Percentiles rank a stretch among this genome's conserved stretches.
Evolutionary conservation across 2,888 invertebrate species (phyloP).

Genomic region (Hirtodrosophila cameraria): DNA sequence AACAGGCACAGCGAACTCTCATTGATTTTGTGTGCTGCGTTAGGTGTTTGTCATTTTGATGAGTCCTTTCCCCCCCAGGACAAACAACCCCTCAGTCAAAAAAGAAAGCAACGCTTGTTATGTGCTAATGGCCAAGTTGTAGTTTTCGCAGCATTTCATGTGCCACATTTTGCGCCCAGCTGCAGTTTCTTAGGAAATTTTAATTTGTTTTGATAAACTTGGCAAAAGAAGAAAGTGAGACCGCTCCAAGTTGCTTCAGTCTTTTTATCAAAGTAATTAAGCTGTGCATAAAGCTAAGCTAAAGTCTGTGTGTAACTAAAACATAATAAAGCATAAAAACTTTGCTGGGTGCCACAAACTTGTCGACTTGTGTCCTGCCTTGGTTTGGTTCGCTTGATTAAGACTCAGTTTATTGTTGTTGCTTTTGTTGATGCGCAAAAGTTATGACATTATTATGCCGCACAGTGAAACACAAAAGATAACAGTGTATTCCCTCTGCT

Average conservation of each 20-base stretch:
- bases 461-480: not conserved
- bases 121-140: constrained; percentile 32
- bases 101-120: constrained; percentile 20
- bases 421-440: constrained; percentile 8
- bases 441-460: constrained; percentile 17
- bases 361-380: constrained; percentile 1
- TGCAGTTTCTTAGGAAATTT: constrained; percentile 22
- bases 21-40: constrained; percentile 44
- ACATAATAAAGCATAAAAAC: constrained; percentile 50
- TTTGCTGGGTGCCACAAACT: constrained; percentile 35
- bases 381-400: constrained; percentile 51
- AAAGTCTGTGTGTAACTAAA: constrained; percentile 34
- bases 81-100: not conserved
- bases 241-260: constrained; percentile 7
- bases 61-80: too few relatives aligned
- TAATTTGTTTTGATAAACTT: constrained; percentile 47
- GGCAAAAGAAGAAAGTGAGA: not conserved
- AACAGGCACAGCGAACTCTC: constrained; percentile 28
- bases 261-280: constrained; percentile 60
- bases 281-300: constrained; percentile 40
- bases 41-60: constrained; percentile 44
- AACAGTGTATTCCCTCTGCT: too few relatives aligned
- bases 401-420: constrained; percentile 17
- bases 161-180: not conserved
- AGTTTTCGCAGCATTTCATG: constrained; percentile 35